Conservation (phyloP, 2,797 vertebrate species). For the Erpetoichthys calabaricus region DNA sequence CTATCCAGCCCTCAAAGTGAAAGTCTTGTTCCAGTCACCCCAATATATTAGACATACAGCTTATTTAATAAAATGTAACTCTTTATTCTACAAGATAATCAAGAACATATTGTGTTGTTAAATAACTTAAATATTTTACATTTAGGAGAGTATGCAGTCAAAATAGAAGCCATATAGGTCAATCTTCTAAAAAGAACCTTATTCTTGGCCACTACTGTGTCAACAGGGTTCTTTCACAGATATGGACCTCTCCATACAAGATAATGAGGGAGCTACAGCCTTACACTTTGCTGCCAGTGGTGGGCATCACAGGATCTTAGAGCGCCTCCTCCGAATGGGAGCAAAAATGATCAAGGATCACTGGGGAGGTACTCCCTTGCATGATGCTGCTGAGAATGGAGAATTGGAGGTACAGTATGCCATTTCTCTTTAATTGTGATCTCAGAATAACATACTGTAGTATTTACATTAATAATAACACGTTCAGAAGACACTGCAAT, state of each 20-base stretch:
- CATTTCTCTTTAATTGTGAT: too few relatives aligned
- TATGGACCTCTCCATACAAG: constrained; percentile 40
- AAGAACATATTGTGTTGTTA: too few relatives aligned
- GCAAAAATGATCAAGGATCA: constrained; percentile 52
- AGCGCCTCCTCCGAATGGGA: constrained; percentile 52
- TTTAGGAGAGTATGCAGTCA: too few relatives aligned
- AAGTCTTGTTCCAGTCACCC: too few relatives aligned
- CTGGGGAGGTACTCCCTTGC: constrained; percentile 69
- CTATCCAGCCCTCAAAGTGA: too few relatives aligned
- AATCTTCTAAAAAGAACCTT: too few relatives aligned
- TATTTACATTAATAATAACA: background rate
- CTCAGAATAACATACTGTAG: background rate
- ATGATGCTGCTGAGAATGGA: constrained; percentile 70
- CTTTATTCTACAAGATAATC: too few relatives aligned
- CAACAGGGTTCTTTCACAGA: constrained; percentile 51
- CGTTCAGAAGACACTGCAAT: background rate
- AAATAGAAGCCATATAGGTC: too few relatives aligned
- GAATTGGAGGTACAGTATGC: constrained; percentile 49
- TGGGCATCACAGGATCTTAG: constrained; percentile 58
- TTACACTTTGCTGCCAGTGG: constrained; percentile 71
- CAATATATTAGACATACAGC: too few relatives aligned
- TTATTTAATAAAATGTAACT: too few relatives aligned
- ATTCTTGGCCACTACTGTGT: too few relatives aligned
- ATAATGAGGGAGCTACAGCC: constrained; percentile 63
- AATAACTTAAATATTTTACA: too few relatives aligned